Evolutionary conservation across 2,888 invertebrate species (phyloP).

Genomic region (Mesorhabditis spiculigera): DNA sequence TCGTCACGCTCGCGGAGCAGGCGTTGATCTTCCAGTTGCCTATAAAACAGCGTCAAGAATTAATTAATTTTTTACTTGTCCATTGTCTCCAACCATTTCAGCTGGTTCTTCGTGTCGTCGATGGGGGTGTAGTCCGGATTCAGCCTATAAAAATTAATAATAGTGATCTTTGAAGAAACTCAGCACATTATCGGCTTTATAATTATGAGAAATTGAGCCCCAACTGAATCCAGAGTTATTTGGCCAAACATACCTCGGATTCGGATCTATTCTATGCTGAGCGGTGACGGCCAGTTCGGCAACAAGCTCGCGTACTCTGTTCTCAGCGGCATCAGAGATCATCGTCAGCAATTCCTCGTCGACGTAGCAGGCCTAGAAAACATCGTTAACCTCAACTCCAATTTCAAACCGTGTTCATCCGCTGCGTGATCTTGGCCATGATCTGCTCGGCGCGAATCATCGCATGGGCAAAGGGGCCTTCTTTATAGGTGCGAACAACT

Average conservation of each 20-base stretch:
- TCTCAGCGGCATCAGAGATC: slow-evolving; percentile 88
- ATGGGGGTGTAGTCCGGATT: slow-evolving; percentile 21
- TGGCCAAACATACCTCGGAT: slow-evolving; percentile 60
- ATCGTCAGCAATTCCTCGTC: slow-evolving; percentile 72
- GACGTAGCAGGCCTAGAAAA: slow-evolving; percentile 28
- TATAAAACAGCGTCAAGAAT: slow-evolving; percentile 15
- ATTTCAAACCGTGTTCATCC: slow-evolving; percentile 19
- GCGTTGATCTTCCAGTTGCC: slow-evolving; percentile 3
- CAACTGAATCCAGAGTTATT: too few species aligned
- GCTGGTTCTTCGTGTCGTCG: slow-evolving; percentile 29
- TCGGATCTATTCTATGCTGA: slow-evolving; percentile 85
- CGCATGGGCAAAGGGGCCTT: slow-evolving; percentile 19
- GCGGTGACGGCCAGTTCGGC: slow-evolving; percentile 87
- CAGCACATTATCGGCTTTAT: too few species aligned
- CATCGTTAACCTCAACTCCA: neutral
- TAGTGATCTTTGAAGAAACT: too few species aligned
- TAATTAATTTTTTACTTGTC: slow-evolving; percentile 76
- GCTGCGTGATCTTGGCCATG: slow-evolving; percentile 32
- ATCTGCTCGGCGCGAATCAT: slow-evolving; percentile 30
- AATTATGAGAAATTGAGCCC: too few species aligned
- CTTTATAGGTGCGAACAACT: slow-evolving; percentile 13
- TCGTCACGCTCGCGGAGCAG: neutral
- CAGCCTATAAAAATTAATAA: slow-evolving; percentile 17
- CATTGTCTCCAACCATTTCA: slow-evolving; percentile 85
- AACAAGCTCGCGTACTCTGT: slow-evolving; percentile 81